Evolutionary conservation across 2,797 vertebrate genomes (phyloP).

Genomic region (Tenualosa ilisha): DNA sequence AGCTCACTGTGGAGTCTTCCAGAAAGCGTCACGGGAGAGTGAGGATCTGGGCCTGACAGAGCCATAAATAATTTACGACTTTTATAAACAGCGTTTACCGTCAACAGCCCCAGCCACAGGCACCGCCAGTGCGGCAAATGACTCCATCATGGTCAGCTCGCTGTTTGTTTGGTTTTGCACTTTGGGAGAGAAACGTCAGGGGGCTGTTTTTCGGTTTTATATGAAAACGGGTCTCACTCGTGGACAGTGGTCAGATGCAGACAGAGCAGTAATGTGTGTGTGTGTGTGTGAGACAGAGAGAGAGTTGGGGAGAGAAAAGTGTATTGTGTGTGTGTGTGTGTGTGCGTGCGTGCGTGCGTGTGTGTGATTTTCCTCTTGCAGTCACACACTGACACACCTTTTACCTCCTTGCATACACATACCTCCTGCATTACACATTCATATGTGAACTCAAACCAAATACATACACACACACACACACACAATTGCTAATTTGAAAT

Average conservation of each 20-base stretch:
- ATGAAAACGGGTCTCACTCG: not conserved
- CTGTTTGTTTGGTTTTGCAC: constrained; percentile 12
- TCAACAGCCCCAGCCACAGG: constrained; percentile 26
- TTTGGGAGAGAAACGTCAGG: not conserved
- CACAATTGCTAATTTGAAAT: not conserved
- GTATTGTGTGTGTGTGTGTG: not conserved
- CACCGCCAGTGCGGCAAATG: not conserved
- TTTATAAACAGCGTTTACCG: constrained; percentile 52
- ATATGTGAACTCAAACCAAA: constrained; percentile 19
- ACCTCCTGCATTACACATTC: not conserved
- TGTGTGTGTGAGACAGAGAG: not conserved
- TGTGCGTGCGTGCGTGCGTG: not conserved
- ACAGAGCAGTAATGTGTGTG: constrained; percentile 41
- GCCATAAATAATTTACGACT: constrained; percentile 52
- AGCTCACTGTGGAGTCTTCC: constrained; percentile 22
- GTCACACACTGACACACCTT: not conserved
- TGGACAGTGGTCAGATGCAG: not conserved
- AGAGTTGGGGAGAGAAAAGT: too few species aligned
- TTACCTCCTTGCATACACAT: not conserved
- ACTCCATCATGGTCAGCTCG: not conserved
- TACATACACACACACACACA: constrained; percentile 36
- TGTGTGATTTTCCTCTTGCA: not conserved
- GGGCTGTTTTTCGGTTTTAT: not conserved
- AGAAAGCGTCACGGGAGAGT: constrained; percentile 43
- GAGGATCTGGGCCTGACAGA: constrained; percentile 41